phyloP scores from a whole-genome alignment of 2,113 vertebrate genomes.

The Alces alces region DNA sequence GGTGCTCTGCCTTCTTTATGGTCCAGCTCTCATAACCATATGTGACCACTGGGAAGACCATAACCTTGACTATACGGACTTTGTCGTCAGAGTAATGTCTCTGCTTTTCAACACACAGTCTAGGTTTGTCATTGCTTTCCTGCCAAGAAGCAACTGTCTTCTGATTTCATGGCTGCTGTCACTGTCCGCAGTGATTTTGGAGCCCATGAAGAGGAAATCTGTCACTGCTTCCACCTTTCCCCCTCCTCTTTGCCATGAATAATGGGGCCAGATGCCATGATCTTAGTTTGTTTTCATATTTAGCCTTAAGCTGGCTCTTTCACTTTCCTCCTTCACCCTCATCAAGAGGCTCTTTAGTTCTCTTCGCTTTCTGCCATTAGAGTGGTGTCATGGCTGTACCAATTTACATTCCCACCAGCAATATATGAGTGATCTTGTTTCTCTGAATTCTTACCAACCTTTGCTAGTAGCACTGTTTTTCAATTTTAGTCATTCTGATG shows the following conservation, averaged over 20 bases:
- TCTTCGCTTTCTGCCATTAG: background rate
- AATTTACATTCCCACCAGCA: background rate
- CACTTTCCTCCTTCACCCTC: background rate
- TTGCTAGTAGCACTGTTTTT: background rate
- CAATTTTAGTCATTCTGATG: background rate
- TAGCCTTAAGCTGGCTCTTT: background rate
- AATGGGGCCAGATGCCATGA: background rate
- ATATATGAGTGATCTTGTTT: background rate
- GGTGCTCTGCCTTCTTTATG: background rate
- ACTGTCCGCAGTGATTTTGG: background rate
- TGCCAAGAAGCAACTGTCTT: background rate
- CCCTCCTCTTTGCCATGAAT: background rate
- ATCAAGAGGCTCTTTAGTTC: background rate
- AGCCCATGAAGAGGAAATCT: background rate
- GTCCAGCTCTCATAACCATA: background rate
- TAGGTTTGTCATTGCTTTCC: background rate
- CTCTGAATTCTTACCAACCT: background rate
- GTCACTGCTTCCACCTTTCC: background rate
- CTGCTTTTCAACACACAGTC: background rate
- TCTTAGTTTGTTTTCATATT: background rate
- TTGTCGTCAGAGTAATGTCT: background rate
- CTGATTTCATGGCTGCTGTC: background rate
- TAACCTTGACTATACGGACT: background rate
- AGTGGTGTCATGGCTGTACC: background rate
- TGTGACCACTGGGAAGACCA: background rate